Evolutionary conservation across 30 jellyfish, hydroid and myxozoan genomes (phyloP).

Genomic region (Calvadosia cruxmelitensis): DNA sequence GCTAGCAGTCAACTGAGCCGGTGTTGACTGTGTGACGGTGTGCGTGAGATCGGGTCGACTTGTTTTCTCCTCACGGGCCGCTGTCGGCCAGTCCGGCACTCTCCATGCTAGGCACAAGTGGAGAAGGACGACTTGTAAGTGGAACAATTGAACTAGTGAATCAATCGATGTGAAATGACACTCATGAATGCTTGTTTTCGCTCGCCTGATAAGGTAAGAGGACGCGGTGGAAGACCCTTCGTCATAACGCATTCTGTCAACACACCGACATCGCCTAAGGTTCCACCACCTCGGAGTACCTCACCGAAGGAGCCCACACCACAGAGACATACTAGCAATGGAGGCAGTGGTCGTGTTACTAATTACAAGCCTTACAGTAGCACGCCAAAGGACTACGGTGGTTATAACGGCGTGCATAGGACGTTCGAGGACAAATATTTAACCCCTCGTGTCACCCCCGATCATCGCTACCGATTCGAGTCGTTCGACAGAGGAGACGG

Average conservation of each 20-base stretch:
- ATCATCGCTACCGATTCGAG: not conserved
- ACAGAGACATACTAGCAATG: not conserved
- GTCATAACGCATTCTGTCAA: not conserved
- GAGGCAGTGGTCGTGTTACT: no score
- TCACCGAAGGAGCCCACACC: not conserved
- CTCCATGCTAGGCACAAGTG: no score
- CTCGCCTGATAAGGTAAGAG: not conserved
- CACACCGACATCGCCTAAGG: not conserved
- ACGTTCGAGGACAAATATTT: not conserved
- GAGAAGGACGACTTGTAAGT: no score
- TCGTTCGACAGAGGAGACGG: not conserved
- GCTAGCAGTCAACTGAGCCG: not conserved
- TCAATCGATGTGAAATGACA: not conserved
- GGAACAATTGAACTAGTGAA: no score
- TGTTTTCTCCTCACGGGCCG: not conserved
- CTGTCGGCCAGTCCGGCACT: not conserved
- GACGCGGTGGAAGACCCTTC: not conserved
- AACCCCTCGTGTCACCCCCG: not conserved
- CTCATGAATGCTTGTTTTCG: not conserved
- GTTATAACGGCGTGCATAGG: not conserved
- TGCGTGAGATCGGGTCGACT: not conserved
- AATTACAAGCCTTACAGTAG: not conserved
- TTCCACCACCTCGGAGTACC: not conserved
- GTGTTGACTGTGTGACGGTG: not conserved
- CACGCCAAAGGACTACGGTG: no score